Conservation (phyloP, 2,888 invertebrate species). For the Rhabditoides inermis region DNA sequence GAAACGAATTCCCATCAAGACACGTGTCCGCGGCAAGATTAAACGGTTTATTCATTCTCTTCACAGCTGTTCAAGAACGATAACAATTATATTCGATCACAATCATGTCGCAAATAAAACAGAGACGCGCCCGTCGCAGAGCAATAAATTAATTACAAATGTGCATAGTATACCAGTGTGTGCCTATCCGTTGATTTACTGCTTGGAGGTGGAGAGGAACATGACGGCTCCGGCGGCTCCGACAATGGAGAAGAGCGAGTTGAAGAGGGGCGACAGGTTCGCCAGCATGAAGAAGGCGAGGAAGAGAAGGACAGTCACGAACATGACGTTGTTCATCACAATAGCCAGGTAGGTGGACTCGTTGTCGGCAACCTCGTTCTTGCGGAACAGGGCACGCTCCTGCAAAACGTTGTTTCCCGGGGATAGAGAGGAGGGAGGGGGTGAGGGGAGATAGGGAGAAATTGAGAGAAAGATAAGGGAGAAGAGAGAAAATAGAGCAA, state of each 20-base stretch:
- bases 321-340: slow-evolving; percentile 96
- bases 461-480: neutral
- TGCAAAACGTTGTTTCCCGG: slow-evolving; percentile 6
- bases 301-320: slow-evolving; percentile 81
- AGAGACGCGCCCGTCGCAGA: too few species aligned
- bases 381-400: slow-evolving; percentile 96
- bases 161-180: too few species aligned
- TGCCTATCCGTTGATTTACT: slow-evolving; percentile 26
- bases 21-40: too few species aligned
- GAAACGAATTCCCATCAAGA: too few species aligned
- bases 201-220: slow-evolving; percentile 81
- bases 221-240: slow-evolving; percentile 81
- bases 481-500: neutral
- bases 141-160: too few species aligned
- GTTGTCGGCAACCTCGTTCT: slow-evolving; percentile 82
- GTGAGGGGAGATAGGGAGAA: neutral
- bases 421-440: neutral
- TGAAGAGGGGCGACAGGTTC: slow-evolving; percentile 78
- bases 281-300: slow-evolving; percentile 86
- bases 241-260: slow-evolving; percentile 84
- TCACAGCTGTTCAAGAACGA: too few species aligned
- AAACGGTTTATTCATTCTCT: too few species aligned
- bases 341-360: slow-evolving; percentile 99
- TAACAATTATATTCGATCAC: too few species aligned
- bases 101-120: too few species aligned